Base-by-base conservation (phyloP, 2,113 vertebrate genomes). In the Melierax canorus region DNA sequence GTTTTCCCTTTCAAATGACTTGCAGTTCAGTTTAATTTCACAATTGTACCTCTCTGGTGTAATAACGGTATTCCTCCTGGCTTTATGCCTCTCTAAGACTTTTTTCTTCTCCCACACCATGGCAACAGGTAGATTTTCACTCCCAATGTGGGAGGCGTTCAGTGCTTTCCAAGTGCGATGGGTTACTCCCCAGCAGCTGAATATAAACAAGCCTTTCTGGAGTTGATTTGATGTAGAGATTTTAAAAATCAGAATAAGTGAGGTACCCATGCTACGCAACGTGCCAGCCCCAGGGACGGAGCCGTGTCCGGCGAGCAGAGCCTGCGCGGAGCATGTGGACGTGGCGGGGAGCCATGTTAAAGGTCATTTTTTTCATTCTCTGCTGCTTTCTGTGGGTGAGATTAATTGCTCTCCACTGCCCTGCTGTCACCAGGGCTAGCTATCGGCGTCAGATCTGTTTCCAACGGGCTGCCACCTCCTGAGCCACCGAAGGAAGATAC, bases 1-100 rank as follows among this genome's bases (percentile, higher is more conserved):
- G 96, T 82, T 96, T 97, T 97, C 95, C 96, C 96, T 97, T 97
- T 95, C 46, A 62, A 67, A 83, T 72, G 82, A 95, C 69, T 94
- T 30, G 32, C 94, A 88, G 94, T 69, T 94, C 95, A 45, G n/a
- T 90, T 69, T 78, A 72, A 92, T 94, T 73, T 80, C 83, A 90
- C 95, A 74, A 56, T 85, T 88, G 92, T 1, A 50, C 63, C 75
- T 83, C 90, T 90, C 62, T 50, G 60, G 24, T 82, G 82, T 64
- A 73, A 45, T 24, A 45, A 43, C 63, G 51, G 50, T 7, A 27
- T 51, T 88, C 72, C 90, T 62, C 50, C 75, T 27, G 93, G 39
- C 29, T 77, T 73, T n/a, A 17, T 15, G 58, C 78, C 50, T 91
- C 89, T 50, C 43, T 14, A 1, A 29, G 32, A 2, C 24, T 82